A percentile compares a stretch with the other conserved stretches of the same genome.
phyloP scores from a whole-genome alignment of 2,113 vertebrate genomes.

The Chionis minor region DNA sequence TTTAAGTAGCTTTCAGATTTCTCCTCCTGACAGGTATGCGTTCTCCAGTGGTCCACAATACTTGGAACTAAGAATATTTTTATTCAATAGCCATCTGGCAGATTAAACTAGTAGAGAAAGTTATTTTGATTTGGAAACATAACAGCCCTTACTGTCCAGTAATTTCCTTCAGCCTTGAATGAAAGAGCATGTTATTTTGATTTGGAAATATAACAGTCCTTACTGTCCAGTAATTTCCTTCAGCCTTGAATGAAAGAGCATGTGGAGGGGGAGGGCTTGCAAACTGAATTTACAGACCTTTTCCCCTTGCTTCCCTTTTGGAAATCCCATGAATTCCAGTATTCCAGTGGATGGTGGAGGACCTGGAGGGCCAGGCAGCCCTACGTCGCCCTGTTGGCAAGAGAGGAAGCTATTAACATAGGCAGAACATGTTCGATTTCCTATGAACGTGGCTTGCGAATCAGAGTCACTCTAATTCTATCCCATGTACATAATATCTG shows the following conservation, averaged over 20 bases:
- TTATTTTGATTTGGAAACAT: background rate
- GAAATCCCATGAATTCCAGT: slow-evolving; percentile 86
- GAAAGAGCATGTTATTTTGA: background rate
- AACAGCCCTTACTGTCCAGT: background rate
- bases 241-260: background rate
- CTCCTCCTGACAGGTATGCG: background rate
- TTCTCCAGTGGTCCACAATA: background rate
- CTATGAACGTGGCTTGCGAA: background rate
- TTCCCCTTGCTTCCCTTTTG: slow-evolving; percentile 88
- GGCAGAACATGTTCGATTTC: background rate
- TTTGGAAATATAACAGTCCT: background rate
- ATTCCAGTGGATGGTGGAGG: slow-evolving; percentile 83
- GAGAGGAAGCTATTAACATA: background rate
- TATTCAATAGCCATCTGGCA: background rate
- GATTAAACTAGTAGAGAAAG: background rate
- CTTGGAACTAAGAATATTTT: background rate
- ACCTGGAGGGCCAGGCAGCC: slow-evolving; percentile 83
- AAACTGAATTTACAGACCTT: slow-evolving; percentile 77
- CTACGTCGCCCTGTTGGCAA: slow-evolving; percentile 85
- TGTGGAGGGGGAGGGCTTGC: background rate
- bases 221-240: background rate
- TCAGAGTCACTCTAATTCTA: background rate
- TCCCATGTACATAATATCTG: background rate
- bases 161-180: background rate
- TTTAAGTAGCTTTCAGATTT: background rate